Conservation (phyloP, 2,888 invertebrate genomes). For the Quadroppia sp. region DNA sequence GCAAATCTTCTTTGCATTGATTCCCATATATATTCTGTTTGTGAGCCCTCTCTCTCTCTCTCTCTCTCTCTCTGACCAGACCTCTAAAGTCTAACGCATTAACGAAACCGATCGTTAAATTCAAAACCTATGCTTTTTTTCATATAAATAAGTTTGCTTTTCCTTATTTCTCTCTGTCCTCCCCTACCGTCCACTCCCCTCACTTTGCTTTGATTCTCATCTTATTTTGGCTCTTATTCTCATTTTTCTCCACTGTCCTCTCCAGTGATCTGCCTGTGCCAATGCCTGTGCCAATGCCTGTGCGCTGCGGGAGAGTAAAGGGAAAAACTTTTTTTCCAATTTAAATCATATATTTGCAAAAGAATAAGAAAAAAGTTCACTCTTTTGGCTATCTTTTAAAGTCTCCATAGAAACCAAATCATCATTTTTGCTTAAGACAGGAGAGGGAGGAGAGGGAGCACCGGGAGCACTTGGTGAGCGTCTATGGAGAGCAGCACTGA, state of each 20-base stretch:
- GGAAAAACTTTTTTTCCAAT: conserved; percentile 30
- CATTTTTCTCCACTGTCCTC: conserved; percentile 29
- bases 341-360: conserved; percentile 37
- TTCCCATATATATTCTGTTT: conserved; percentile 6
- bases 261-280: neutral
- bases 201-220: conserved; percentile 29
- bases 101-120: neutral
- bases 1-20: conserved; percentile 28
- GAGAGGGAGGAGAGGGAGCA: neutral
- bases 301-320: conserved; percentile 33
- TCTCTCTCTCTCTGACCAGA: neutral
- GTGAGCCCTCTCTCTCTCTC: neutral
- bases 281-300: too few relatives aligned
- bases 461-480: neutral
- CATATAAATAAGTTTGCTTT: conserved; percentile 1
- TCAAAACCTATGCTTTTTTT: neutral
- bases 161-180: conserved; percentile 17
- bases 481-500: neutral
- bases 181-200: neutral
- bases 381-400: conserved; percentile 25
- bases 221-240: conserved; percentile 20
- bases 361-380: conserved; percentile 1
- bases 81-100: conserved; percentile 22
- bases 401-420: conserved; percentile 5
- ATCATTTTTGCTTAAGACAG: neutral